Evolutionary conservation across 2,113 vertebrate species (phyloP).

Genomic region (Suncus etruscus): DNA sequence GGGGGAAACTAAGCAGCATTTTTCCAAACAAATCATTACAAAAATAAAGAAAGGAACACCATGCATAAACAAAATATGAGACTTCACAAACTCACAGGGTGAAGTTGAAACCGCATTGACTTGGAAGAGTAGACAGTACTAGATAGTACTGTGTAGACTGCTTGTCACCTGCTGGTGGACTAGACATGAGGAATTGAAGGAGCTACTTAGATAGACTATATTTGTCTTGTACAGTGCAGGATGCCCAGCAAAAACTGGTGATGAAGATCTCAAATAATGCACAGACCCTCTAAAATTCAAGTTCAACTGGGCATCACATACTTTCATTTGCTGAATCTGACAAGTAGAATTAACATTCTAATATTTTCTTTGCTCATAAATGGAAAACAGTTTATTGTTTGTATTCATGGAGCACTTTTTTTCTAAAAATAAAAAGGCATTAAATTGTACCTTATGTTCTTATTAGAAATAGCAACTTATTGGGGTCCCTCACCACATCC

Average conservation of each 20-base stretch:
- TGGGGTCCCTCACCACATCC: no score
- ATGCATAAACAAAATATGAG: slow-evolving; percentile 26
- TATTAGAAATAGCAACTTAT: not conserved
- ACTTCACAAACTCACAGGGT: not conserved
- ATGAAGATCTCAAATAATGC: not conserved
- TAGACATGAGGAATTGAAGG: not conserved
- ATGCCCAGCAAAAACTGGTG: not conserved
- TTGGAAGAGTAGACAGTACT: slow-evolving; percentile 6
- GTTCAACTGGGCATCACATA: not conserved
- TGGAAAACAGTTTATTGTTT: not conserved
- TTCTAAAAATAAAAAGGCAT: not conserved
- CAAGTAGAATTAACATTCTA: not conserved
- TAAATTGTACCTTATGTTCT: not conserved
- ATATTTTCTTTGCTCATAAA: slow-evolving; percentile 23
- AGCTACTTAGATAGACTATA: not conserved
- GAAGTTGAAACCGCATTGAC: slow-evolving; percentile 9
- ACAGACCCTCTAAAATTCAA: slow-evolving; percentile 18
- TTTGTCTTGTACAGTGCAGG: not conserved
- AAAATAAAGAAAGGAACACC: not conserved
- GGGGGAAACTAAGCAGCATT: slow-evolving; percentile 18
- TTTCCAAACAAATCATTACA: not conserved
- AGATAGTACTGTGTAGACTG: not conserved
- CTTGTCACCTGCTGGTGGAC: not conserved
- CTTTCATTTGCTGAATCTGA: slow-evolving; percentile 38
- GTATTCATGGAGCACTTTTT: not conserved